Evolutionary conservation across 2,113 vertebrate genomes (phyloP), one percentile per base, ranked within the genome.

Genomic region (Percina caprodes): DNA sequence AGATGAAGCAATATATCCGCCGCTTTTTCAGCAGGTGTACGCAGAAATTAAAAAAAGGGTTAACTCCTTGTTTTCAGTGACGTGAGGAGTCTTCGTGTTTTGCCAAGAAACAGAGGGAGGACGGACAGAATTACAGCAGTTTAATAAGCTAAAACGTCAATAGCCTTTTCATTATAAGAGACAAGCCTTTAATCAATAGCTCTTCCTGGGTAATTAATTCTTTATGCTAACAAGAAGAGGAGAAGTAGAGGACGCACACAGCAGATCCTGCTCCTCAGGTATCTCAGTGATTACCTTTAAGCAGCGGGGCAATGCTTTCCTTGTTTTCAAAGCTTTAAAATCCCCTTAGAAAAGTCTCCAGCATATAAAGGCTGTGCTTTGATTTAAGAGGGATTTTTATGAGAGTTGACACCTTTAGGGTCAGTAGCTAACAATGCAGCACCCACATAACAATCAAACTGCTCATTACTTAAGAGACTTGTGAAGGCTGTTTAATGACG

Each of bases 91-190:
- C n/a, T 26, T 70, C 30, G 8, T 58, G 15, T 48, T 71, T n/a
- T 23, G 16, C 1, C 8, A 15, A 42, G 39, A 9, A 73, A 46
- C 23, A 51, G 19, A 54, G 21, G 39, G n/a, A 58, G 12, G 16
- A 67, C 2, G 8, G 24, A 68, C 52, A 7, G 42, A 63, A n/a
- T 23, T 30, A 60, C 11, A 61, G 56, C 54, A 39, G 11, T 71
- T 79, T 73, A 83, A 74, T 80, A 67, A 82, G 82, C 42, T 63
- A 59, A 77, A 75, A 61, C 9, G 39, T 79, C 78, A 73, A 87
- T 79, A 86, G 42, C n/a, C 52, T 74, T 88, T 81, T 87, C 80
- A 87, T 88, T 85, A 69, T 15, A 69, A 59, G 59, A 80, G 51
- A 42, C 21, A 54, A 51, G 61, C 52, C 46, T 55, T 82, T 33